Percentiles rank a stretch among this genome's conserved stretches.
phyloP scores from a whole-genome alignment of 2,888 invertebrate genomes.

The Microchrysa polita region DNA sequence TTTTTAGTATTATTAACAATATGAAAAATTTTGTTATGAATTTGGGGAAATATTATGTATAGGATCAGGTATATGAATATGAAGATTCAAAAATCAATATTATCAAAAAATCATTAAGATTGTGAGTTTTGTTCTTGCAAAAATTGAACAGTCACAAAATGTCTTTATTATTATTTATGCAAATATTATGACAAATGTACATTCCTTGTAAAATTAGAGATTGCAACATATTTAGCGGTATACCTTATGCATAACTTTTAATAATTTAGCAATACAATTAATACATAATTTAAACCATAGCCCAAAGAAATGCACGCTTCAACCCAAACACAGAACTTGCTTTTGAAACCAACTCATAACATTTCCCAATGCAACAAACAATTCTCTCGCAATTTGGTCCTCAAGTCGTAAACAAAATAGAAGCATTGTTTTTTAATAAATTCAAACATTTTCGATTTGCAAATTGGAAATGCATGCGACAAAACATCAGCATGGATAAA shows the following conservation, averaged over 20 bases:
- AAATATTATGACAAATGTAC: neutral
- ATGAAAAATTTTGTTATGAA: neutral
- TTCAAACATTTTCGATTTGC: neutral
- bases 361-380: conserved; percentile 30
- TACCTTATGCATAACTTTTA: neutral
- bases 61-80: no score
- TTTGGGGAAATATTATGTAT: no score
- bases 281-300: conserved; percentile 23
- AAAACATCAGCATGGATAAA: neutral
- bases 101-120: no score
- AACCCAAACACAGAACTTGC: conserved; percentile 6
- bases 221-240: neutral
- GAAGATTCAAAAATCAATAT: no score
- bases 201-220: neutral
- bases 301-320: conserved; percentile 14
- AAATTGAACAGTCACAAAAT: conserved; percentile 40
- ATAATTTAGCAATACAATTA: conserved; percentile 25
- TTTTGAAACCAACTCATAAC: conserved; percentile 2
- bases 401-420: neutral
- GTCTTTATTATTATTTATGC: conserved; percentile 6
- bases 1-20: neutral
- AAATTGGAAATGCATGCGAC: conserved; percentile 10
- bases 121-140: neutral
- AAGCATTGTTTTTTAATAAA: conserved; percentile 11
- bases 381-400: neutral